Conservation (phyloP, 2,888 invertebrate genomes). For the Yponomeuta malinellus region DNA sequence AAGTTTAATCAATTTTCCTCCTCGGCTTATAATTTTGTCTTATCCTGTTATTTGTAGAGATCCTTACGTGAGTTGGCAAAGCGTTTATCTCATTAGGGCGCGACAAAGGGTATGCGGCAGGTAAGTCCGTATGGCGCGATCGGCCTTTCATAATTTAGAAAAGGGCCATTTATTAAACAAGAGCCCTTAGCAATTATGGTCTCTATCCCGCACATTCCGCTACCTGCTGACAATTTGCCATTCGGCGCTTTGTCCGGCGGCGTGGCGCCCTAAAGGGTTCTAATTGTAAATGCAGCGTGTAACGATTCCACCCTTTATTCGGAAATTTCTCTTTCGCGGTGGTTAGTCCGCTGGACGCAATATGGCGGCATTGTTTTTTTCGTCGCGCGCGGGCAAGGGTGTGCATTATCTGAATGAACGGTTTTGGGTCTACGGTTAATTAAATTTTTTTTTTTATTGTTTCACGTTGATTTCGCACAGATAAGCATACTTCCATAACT, state of each 20-base stretch:
- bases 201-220: constrained; percentile 68
- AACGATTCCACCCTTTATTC: constrained; percentile 69
- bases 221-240: constrained; percentile 75
- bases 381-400: constrained; percentile 59
- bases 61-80: constrained; percentile 10
- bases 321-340: constrained; percentile 72
- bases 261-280: constrained; percentile 76
- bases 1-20: not conserved
- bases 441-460: constrained; percentile 27
- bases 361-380: constrained; percentile 50
- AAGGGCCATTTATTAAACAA: constrained; percentile 73
- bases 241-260: constrained; percentile 72
- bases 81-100: constrained; percentile 15
- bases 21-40: not conserved
- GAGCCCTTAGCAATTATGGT: constrained; percentile 70
- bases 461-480: no score
- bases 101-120: constrained; percentile 35
- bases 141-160: constrained; percentile 70
- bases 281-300: constrained; percentile 74
- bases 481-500: not conserved
- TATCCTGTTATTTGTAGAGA: constrained; percentile 6
- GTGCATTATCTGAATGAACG: constrained; percentile 65
- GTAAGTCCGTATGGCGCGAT: constrained; percentile 73
- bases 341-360: constrained; percentile 71
- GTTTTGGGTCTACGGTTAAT: constrained; percentile 59